Evolutionary conservation across 2,797 vertebrate species (phyloP).

Genomic region (Pipistrellus nathusii): DNA sequence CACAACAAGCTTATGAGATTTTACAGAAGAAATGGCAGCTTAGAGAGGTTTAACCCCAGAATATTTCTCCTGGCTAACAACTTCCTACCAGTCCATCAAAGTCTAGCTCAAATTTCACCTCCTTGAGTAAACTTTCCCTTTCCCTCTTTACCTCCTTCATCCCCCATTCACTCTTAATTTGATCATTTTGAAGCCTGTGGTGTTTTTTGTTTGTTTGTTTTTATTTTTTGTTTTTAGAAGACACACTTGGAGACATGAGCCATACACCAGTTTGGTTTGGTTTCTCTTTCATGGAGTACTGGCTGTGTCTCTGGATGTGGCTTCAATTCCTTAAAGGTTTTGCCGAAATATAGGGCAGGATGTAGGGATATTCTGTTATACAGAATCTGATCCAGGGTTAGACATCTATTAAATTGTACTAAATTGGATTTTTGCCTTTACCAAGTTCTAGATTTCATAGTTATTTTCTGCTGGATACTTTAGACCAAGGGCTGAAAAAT

Average conservation of each 20-base stretch:
- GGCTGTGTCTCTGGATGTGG: not conserved
- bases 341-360: not conserved
- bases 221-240: not conserved
- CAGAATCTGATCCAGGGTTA: constrained; percentile 36
- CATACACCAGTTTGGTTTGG: not conserved
- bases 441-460: constrained; percentile 65
- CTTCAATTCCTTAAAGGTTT: constrained; percentile 32
- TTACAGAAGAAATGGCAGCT: not conserved
- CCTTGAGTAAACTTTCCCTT: constrained; percentile 10
- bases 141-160: not conserved
- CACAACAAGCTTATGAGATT: not conserved
- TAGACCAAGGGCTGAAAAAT: constrained; percentile 67
- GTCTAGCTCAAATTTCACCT: constrained; percentile 15
- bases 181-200: not conserved
- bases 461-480: constrained; percentile 69
- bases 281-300: not conserved
- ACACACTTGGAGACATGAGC: not conserved
- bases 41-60: not conserved
- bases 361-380: constrained; percentile 7
- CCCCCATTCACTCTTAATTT: not conserved
- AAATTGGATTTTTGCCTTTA: constrained; percentile 58
- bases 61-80: not conserved
- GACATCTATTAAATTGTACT: constrained; percentile 56
- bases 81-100: constrained; percentile 11
- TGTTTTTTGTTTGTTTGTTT: not conserved